Evolutionary conservation across 35 echinoderm and acorn worm species (phyloP).

Genomic region (Ptychodera flava): DNA sequence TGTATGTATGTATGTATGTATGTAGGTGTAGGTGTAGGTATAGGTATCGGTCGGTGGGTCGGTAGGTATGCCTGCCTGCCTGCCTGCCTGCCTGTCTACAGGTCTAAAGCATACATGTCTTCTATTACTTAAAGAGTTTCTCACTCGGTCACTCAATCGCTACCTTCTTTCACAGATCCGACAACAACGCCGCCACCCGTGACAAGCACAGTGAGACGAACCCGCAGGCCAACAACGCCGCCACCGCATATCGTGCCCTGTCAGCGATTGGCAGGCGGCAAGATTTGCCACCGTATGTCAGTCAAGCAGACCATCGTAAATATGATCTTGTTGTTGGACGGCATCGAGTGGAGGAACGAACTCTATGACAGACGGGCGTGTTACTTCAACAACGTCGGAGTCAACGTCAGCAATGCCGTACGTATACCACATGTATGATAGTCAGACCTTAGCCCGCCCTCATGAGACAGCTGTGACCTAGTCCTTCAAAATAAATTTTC

Average conservation of each 20-base stretch:
- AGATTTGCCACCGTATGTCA: background rate
- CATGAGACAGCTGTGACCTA: too few relatives aligned
- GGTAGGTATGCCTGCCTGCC: too few relatives aligned
- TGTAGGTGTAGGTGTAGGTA: too few relatives aligned
- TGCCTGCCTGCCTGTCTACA: too few relatives aligned
- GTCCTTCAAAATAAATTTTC: too few relatives aligned
- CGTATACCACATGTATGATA: too few relatives aligned
- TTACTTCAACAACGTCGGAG: background rate
- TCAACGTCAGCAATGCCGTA: background rate
- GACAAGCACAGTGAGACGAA: background rate
- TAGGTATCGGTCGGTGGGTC: too few relatives aligned
- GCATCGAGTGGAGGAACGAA: background rate
- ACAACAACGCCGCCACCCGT: background rate
- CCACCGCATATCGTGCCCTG: background rate
- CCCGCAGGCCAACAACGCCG: background rate
- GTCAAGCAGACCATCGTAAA: background rate
- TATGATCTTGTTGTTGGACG: background rate
- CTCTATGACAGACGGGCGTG: background rate
- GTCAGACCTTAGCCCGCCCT: too few relatives aligned
- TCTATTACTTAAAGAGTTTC: too few relatives aligned
- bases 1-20: too few relatives aligned
- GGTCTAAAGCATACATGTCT: too few relatives aligned
- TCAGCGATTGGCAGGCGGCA: background rate
- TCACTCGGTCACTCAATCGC: too few relatives aligned
- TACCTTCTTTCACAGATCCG: background rate